Evolutionary conservation across 2,113 vertebrate genomes (phyloP).

Genomic region (Thamnaconus septentrionalis): DNA sequence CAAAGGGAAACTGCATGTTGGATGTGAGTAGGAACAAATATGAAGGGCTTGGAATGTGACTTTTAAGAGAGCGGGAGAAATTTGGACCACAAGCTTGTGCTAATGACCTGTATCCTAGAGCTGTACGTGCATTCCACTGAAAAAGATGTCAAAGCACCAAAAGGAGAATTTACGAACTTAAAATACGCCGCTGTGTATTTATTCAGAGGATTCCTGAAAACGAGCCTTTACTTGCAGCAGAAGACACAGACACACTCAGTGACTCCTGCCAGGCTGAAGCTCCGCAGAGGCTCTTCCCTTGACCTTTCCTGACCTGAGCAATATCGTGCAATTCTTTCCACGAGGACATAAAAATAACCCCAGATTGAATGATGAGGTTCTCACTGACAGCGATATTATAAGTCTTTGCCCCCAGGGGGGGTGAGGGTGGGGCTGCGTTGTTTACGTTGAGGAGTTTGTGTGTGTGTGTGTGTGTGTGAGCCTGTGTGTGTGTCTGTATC

Average conservation of each 20-base stretch:
- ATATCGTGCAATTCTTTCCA: conserved; percentile 10
- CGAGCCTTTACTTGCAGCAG: too few species aligned
- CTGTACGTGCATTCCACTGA: background rate
- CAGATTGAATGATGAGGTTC: conserved; percentile 19
- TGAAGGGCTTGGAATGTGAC: background rate
- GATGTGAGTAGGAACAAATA: background rate
- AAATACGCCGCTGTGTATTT: too few species aligned
- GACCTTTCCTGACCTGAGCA: conserved; percentile 13
- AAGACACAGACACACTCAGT: too few species aligned
- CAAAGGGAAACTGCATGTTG: background rate
- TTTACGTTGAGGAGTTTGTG: conserved; percentile 20
- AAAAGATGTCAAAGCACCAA: too few species aligned
- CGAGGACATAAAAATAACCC: conserved; percentile 5
- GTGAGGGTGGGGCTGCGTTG: background rate
- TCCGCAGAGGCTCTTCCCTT: conserved; percentile 7
- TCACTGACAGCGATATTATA: conserved; percentile 9
- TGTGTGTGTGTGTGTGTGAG: conserved; percentile 6
- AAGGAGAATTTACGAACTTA: too few species aligned
- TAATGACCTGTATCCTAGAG: background rate
- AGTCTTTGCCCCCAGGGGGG: conserved; percentile 1
- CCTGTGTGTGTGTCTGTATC: conserved; percentile 21
- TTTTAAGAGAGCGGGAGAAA: background rate
- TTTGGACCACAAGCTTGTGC: background rate
- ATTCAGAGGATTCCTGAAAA: too few species aligned
- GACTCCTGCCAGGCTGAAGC: too few species aligned